Evolutionary conservation across 1,140 invertebrate genomes (phyloP), one percentile per base, ranked within the genome.

Genomic region (Berghia stephanieae): DNA sequence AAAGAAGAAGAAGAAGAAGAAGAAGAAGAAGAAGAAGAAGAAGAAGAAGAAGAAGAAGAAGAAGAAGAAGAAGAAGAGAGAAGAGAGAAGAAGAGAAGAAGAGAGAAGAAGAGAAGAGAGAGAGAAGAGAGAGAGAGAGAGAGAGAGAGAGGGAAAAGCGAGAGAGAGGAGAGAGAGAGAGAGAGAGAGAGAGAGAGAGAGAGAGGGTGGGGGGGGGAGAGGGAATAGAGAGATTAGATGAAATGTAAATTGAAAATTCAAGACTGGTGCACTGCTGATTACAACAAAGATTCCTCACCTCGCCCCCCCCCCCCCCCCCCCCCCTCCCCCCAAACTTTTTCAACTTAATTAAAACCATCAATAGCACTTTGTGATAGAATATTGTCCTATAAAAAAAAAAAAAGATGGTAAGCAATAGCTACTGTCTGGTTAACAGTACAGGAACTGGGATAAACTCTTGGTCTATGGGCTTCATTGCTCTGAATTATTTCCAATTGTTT

Each of bases 1-100:
- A 24, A 52, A 52, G 46, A 52, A 52, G 46, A 52, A 52, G 46
- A 52, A 52, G 46, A 52, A 52, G 46, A 52, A 52, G 46, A 52
- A 52, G 46, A 52, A 52, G 46, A 52, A 52, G 46, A 24, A 21
- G 46, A 52, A 52, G 46, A 52, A 52, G 46, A 52, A 52, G 46
- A 52, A 52, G 46, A 52, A 52, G 46, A 52, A 21, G 21, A 21
- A 60, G 57, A 60, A 21, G 21, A 21, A 60, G 57, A 60, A 21
- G 21, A 21, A 60, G 55, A 60, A 21, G 21, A 60, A 21, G 55
- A 60, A 60, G 4, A 21, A 6, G 55, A 60, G 21, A 21, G 34
- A 60, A 31, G 21, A 60, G 55, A 60, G 21, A 31, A 6, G 34
- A 31, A 21, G 34, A 31, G 21, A 60, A 31, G 21, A 21, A 21